Base-by-base conservation (phyloP, 2,888 invertebrate species). In the Blomia tropicalis region DNA sequence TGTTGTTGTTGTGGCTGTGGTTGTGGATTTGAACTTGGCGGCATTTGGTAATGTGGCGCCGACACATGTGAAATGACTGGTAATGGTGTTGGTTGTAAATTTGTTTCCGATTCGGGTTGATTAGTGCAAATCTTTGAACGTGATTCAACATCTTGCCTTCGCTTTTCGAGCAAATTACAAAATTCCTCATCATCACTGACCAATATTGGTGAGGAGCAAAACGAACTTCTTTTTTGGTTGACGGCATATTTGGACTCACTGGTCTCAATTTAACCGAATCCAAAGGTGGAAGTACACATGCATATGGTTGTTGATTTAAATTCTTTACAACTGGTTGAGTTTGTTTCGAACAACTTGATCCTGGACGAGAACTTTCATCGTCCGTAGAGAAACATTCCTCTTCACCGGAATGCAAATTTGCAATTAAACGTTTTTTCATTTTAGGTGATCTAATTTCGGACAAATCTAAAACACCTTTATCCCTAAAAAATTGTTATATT, bases 381-480 rank as follows among this genome's bases (percentile, higher is more conserved):
- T 65, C 25, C 66, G 22, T 60, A 51, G 23, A 11, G 51, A 25
- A 43, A 53, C 14, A 4, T 19, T 63, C 64, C 7, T 67, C 64
- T 29, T 65, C 65, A 19, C 58, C 54, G 19, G 60, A 59, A 17
- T 51, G 60, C 51, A 64, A 63, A 58, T 59, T 69, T 19, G 68
- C 69, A 27, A 67, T 62, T 65, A 84, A 74, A 66, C 90, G 78
- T 68, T 87, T 79, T 2, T 85, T 86, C 88, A 91, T 89, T 69
- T 88, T 81, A 11, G 90, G 90, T 60, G 88, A 89, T 66, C 82
- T 81, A 65, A 91, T 89, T 75, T 91, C 88, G 11, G 88, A 87
- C 59, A 91, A 77, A 74, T 91, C 88, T 64, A 91, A 79, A 67
- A 91, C 91, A 22, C 91, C 90, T 43, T 65, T 65, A 43, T 65